Percentiles rank a stretch among this genome's conserved stretches.
Evolutionary conservation across 2,888 invertebrate genomes (phyloP).

Genomic region (Patella pellucida): DNA sequence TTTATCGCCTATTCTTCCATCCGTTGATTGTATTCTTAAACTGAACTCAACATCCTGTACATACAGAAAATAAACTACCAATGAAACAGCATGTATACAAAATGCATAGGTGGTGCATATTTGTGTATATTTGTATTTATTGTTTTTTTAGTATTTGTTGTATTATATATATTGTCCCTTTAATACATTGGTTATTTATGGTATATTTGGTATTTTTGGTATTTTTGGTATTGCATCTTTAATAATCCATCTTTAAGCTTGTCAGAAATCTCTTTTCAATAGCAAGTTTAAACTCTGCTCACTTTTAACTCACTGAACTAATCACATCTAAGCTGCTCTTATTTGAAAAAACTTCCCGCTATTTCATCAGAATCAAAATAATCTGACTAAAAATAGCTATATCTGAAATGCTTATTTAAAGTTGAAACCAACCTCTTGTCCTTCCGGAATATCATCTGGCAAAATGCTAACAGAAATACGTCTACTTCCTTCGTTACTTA

Average conservation of each 20-base stretch:
- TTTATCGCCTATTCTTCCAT: conserved; percentile 52
- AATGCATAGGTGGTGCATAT: too few relatives aligned
- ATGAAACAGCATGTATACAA: conserved; percentile 3
- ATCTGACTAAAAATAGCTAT: background rate
- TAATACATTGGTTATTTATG: too few relatives aligned
- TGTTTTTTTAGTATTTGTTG: too few relatives aligned
- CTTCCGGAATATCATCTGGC: conserved; percentile 64
- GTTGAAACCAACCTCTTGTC: conserved; percentile 53
- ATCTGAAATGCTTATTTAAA: background rate
- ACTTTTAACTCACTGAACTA: too few relatives aligned
- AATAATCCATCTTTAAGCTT: too few relatives aligned
- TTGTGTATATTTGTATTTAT: too few relatives aligned
- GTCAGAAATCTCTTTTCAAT: too few relatives aligned
- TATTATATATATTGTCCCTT: too few relatives aligned
- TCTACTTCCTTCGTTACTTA: conserved; percentile 61
- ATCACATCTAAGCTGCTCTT: too few relatives aligned
- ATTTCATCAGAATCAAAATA: background rate
- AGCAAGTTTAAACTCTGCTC: too few relatives aligned
- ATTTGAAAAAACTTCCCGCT: background rate
- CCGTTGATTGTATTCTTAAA: conserved; percentile 39
- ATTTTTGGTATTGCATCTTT: too few relatives aligned
- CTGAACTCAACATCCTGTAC: conserved; percentile 58
- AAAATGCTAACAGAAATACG: conserved; percentile 52
- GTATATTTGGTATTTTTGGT: too few relatives aligned
- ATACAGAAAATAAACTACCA: background rate